Percentiles rank a stretch among this genome's conserved stretches.
Evolutionary conservation across 2,113 vertebrate genomes (phyloP).

Genomic region (Willisornis vidua): DNA sequence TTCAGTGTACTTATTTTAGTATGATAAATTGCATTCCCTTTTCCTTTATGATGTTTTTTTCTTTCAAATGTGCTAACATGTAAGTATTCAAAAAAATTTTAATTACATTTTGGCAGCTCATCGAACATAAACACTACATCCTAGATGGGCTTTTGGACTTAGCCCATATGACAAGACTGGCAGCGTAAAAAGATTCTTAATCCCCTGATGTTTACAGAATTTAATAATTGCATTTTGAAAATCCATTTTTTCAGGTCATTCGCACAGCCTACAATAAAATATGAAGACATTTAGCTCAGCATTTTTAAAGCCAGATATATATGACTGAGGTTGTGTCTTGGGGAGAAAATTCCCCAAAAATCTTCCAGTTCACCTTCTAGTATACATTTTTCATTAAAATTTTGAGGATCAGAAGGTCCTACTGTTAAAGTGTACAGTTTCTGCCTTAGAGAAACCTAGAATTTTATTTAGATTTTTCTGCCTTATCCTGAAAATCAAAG

Average conservation of each 20-base stretch:
- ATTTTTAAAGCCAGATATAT: not conserved
- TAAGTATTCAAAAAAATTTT: conserved; percentile 16
- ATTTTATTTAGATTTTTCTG: not conserved
- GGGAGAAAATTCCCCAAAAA: not conserved
- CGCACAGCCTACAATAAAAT: not conserved
- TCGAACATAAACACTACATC: not conserved
- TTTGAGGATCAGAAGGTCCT: not conserved
- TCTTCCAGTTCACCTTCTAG: not conserved
- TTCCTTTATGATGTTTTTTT: conserved; percentile 35
- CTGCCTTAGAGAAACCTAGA: not conserved
- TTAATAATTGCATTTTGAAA: not conserved
- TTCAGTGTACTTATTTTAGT: conserved; percentile 9
- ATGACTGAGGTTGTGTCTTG: not conserved
- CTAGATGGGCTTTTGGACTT: not conserved
- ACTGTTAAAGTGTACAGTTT: not conserved
- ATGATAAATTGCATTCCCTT: conserved; percentile 28
- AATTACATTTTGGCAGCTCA: conserved; percentile 54
- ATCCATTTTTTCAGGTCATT: not conserved
- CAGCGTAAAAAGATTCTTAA: not conserved
- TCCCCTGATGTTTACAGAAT: not conserved
- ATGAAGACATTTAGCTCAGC: not conserved
- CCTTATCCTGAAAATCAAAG: not conserved
- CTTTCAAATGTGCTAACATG: conserved; percentile 29
- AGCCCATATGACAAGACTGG: not conserved
- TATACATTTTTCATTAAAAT: not conserved